Conservation (phyloP, 2,888 invertebrate genomes). For the Erebia ligea region DNA sequence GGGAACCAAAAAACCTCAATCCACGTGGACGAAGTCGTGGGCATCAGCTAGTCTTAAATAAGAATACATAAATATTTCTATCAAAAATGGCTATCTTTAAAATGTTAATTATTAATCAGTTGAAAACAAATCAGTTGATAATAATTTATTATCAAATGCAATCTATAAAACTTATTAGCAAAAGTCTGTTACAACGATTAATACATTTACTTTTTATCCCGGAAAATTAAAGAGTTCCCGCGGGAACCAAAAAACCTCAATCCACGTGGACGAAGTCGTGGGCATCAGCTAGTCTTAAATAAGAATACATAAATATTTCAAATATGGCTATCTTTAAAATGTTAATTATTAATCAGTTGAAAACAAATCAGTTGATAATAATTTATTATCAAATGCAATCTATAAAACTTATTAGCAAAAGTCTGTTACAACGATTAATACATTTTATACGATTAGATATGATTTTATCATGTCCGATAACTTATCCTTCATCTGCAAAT, state of each 20-base stretch:
- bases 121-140: not conserved
- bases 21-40: no score
- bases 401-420: not conserved
- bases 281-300: no score
- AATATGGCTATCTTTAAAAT: not conserved
- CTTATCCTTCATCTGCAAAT: not conserved
- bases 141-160: no score
- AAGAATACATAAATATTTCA: not conserved
- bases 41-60: not conserved
- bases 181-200: constrained; percentile 11
- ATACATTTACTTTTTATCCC: no score
- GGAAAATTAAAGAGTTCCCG: no score
- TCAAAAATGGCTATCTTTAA: not conserved
- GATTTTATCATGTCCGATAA: constrained; percentile 18
- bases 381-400: not conserved
- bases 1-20: no score
- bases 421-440: constrained; percentile 16
- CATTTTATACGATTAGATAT: constrained; percentile 38
- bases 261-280: no score
- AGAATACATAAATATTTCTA: not conserved
- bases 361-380: no score
- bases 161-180: not conserved
- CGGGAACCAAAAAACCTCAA: no score
- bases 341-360: not conserved
- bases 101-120: not conserved